Evolutionary conservation across 2,113 vertebrate genomes (phyloP).

Genomic region (Catharus minimus): DNA sequence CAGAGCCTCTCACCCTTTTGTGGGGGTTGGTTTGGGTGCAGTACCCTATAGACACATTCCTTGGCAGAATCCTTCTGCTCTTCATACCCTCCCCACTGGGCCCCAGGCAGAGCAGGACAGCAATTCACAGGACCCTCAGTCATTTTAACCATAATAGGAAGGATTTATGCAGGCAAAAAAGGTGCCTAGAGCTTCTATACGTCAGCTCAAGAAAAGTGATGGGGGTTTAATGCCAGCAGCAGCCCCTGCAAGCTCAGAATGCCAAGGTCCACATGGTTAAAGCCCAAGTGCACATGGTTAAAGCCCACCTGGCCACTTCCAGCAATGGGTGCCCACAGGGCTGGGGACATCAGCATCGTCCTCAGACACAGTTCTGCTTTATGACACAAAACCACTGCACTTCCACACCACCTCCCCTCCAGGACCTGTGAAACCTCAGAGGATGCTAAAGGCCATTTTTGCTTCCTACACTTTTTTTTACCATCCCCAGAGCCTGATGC

Average conservation of each 20-base stretch:
- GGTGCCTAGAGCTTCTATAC: background rate
- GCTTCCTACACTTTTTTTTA: background rate
- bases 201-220: background rate
- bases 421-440: background rate
- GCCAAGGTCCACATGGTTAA: background rate
- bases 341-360: fast-evolving
- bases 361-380: background rate
- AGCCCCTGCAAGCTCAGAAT: background rate
- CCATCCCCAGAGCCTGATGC: background rate
- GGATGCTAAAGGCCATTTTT: background rate
- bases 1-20: background rate
- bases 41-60: background rate
- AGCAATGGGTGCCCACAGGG: fast-evolving
- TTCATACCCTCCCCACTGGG: fast-evolving
- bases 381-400: background rate
- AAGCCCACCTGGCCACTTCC: background rate
- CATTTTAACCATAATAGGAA: background rate
- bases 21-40: background rate
- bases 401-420: background rate
- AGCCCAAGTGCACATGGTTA: background rate
- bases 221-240: background rate
- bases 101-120: background rate
- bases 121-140: background rate
- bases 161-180: background rate
- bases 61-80: background rate